Percentiles rank a stretch among this genome's conserved stretches.
phyloP scores from a whole-genome alignment of 2,113 vertebrate species.

The Nettapus auritus region DNA sequence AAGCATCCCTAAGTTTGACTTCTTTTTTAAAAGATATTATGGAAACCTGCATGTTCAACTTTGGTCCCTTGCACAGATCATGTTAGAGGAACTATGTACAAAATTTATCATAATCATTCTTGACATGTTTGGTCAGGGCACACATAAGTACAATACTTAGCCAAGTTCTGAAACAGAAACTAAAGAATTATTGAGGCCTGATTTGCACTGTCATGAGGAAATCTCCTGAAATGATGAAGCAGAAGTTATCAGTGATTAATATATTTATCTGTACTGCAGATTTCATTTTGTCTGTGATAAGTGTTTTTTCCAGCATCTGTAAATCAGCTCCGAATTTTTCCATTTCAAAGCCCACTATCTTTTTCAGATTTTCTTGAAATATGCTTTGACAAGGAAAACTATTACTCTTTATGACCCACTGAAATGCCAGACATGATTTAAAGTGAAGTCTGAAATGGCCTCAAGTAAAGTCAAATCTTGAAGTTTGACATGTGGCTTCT shows the following conservation, averaged over 20 bases:
- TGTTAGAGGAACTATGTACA: neutral
- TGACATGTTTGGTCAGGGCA: accelerated
- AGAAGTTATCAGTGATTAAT: neutral
- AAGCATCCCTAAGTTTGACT: neutral
- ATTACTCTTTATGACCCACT: conserved; percentile 47
- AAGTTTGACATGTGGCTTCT: neutral
- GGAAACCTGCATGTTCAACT: neutral
- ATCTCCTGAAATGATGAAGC: neutral
- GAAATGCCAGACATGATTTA: conserved; percentile 32
- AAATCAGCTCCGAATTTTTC: conserved; percentile 31
- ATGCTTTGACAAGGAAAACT: conserved; percentile 42
- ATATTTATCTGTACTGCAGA: neutral
- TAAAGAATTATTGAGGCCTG: neutral
- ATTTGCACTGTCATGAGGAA: neutral
- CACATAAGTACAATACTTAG: neutral
- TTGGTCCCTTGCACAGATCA: neutral
- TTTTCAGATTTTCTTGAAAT: conserved; percentile 35
- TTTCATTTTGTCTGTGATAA: neutral
- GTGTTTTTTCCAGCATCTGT: neutral
- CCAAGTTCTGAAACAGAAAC: neutral
- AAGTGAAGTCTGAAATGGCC: conserved; percentile 21
- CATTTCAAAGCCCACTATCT: conserved; percentile 21
- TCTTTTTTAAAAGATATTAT: neutral
- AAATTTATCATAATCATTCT: neutral
- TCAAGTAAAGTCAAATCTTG: conserved; percentile 7